Conservation (phyloP, 2,113 vertebrate genomes). For the Myiozetetes cayanensis region DNA sequence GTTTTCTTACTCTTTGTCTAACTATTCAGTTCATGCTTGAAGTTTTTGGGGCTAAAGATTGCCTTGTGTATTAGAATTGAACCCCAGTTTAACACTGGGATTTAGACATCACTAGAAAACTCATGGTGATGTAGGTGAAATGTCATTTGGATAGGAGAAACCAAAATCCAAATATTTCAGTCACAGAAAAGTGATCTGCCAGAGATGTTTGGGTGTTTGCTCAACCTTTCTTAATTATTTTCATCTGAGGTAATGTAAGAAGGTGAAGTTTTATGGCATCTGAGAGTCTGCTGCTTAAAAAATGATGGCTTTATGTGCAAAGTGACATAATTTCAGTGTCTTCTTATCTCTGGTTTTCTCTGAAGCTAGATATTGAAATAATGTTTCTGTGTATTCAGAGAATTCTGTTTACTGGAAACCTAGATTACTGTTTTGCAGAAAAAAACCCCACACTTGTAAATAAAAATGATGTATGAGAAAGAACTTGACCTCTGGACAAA, state of each 20-base stretch:
- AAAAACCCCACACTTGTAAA: neutral
- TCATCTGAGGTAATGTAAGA: neutral
- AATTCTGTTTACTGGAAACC: neutral
- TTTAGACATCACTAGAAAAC: neutral
- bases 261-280: neutral
- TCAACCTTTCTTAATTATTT: neutral
- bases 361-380: neutral
- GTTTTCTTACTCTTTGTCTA: neutral
- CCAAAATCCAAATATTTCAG: neutral
- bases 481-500: slow-evolving; percentile 27
- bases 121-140: neutral
- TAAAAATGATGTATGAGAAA: neutral
- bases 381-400: neutral
- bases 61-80: neutral
- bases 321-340: neutral
- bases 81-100: neutral
- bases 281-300: neutral
- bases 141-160: neutral
- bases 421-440: neutral
- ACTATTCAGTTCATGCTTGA: neutral
- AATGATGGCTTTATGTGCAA: neutral
- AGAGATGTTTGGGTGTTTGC: neutral
- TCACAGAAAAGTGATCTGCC: neutral
- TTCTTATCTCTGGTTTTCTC: neutral
- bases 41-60: neutral